Conservation (phyloP, 2,113 vertebrate genomes). For the Pteronura brasiliensis region DNA sequence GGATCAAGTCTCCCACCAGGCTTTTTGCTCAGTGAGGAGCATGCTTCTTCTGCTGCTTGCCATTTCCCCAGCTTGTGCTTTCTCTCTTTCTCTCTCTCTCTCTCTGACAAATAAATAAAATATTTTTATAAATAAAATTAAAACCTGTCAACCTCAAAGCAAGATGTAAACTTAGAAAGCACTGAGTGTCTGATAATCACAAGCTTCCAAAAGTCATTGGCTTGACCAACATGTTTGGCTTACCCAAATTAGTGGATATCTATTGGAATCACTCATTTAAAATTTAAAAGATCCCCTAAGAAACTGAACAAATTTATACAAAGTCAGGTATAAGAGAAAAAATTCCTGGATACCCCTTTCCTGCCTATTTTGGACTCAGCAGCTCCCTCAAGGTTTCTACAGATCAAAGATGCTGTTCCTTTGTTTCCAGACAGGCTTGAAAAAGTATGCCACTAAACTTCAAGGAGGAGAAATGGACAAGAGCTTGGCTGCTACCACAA, state of each 20-base stretch:
- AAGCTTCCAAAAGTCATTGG: conserved; percentile 8
- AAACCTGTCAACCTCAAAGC: background rate
- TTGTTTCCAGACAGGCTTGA: background rate
- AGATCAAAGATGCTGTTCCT: background rate
- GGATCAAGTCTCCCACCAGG: too few relatives aligned
- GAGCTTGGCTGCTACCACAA: background rate
- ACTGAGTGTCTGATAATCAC: background rate
- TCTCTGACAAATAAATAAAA: background rate
- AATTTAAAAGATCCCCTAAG: background rate
- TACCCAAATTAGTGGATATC: background rate
- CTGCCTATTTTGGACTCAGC: background rate
- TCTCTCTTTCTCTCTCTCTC: too few relatives aligned
- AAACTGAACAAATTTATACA: background rate
- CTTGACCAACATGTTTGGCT: background rate
- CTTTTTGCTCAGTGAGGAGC: too few relatives aligned
- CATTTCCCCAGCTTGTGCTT: too few relatives aligned
- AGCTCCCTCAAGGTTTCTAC: background rate
- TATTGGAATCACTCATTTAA: background rate
- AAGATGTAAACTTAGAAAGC: background rate
- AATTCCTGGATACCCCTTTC: background rate
- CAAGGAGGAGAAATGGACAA: background rate
- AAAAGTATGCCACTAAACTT: background rate
- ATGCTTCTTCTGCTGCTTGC: too few relatives aligned
- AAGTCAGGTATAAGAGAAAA: background rate
- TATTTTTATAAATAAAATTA: too few relatives aligned